Evolutionary conservation across 2,113 vertebrate species (phyloP), one percentile per base, ranked within the genome.

Genomic region (Oncorhynchus clarkii): DNA sequence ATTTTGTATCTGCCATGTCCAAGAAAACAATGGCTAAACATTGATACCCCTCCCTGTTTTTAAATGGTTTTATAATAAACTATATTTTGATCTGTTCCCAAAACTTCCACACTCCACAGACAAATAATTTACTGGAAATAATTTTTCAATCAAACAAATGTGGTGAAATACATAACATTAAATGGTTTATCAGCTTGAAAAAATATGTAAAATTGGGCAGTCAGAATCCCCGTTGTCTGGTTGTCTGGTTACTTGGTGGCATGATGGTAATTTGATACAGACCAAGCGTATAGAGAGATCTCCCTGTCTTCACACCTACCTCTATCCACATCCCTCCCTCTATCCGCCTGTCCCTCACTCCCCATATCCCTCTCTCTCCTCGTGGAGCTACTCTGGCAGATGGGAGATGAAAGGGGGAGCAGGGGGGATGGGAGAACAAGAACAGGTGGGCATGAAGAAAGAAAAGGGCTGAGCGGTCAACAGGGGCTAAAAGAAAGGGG

Each of bases 321-420:
- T 57, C 13, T 0, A 34, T 34, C 5, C 39, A 45, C 9, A 11
- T 45, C 39, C 39, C 39, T 45, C 39, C 39, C 39, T 45, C 39
- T 45, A 9, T 45, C 39, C 2, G 8, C 8, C 39, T 9, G 39
- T 45, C 39, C 39, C 39, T 45, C 9, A 9, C 39, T 45, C 39
- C 39, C 39, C 39, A 45, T 2, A 45, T 11, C 8, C 39, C 39
- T 45, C 39, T 45, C 39, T 45, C 72, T 80, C 77, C 70, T 85
- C 62, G 82, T 62, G 84, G 84, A 84, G 81, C 76, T n/a, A n/a
- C 70, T 73, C 72, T 14, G 82, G 81, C 93, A 93, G 93, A 93
- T 93, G 93, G 90, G 85, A 87, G 79, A 92, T 92, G 87, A 92
- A 92, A 93, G 88, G 34, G 75, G 49, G 85, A 88, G 84, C 51